Base-by-base conservation (phyloP, 1,140 invertebrate genomes). In the Drosophila ficusphila region DNA sequence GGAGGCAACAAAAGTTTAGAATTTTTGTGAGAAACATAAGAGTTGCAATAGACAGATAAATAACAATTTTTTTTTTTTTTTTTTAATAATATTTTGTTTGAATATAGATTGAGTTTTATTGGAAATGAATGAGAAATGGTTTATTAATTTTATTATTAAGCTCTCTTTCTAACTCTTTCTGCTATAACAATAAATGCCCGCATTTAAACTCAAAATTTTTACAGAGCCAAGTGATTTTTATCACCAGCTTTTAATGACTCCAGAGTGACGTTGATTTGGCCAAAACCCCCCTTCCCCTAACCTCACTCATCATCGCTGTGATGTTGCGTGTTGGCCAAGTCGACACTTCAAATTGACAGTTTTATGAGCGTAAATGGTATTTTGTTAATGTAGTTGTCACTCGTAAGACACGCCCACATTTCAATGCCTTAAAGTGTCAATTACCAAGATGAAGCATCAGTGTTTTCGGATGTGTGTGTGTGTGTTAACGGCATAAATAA, bases 391-490 rank as follows among this genome's bases (percentile, higher is more conserved):
- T 67, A 73, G 49, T 56, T 67, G 62, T 76, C 58, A 58, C 34
- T 23, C 33, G 56, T 38, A 21, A 7, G 64, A 41, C 76, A 73
- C 79, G 65, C 81, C 71, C 81, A 47, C 57, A 72, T 68, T 72
- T 73, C 58, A 58, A 61, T 79, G 81, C 76, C 81, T 86, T 76
- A 81, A 73, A 86, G 81, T 86, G 81, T 88, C 81, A 86, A 81
- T 86, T 86, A 88, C 76, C 54, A 68, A 79, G 49, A 52, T 42
- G 61, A 41, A 31, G 46, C 41, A 36, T 57, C 76, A 36, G 38
- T 29, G 23, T 7, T 12, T 11, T 34, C 58, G 53, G 27, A 31
- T 21, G 29, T 49, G 60, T 53, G 34, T 9, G 53, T 38, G 34
- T 54, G 49, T 72, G 49, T 67, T 44, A 44, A 54, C 52, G 48